Evolutionary conservation across 2,888 invertebrate species (phyloP).

Genomic region (Ormyrus pomaceus): DNA sequence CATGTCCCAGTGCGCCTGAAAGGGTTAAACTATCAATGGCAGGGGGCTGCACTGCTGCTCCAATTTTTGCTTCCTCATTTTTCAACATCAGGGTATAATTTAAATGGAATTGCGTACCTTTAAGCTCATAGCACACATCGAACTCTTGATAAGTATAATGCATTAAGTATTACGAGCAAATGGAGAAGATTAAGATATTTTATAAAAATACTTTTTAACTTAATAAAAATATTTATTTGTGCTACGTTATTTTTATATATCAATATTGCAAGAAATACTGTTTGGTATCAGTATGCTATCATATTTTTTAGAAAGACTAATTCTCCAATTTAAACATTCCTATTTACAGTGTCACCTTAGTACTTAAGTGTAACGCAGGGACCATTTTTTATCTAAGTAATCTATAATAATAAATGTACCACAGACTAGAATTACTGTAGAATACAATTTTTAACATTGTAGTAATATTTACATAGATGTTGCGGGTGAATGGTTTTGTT

Average conservation of each 20-base stretch:
- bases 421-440: constrained; percentile 38
- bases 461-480: constrained; percentile 18
- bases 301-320: not conserved
- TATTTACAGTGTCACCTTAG: constrained; percentile 14
- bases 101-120: constrained; percentile 24
- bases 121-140: constrained; percentile 9
- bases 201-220: constrained; percentile 5
- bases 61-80: too few species aligned
- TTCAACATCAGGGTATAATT: constrained; percentile 30
- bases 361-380: constrained; percentile 41
- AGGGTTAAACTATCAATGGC: too few species aligned
- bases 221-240: not conserved
- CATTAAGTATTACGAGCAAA: not conserved
- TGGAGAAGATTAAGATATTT: constrained; percentile 6
- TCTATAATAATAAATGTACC: constrained; percentile 34
- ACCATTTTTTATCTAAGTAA: constrained; percentile 14
- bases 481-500: constrained; percentile 50
- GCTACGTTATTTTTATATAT: constrained; percentile 8
- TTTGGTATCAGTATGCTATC: too few species aligned
- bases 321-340: constrained; percentile 44
- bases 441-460: constrained; percentile 22
- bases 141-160: not conserved
- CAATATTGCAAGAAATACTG: not conserved
- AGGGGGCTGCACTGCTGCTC: too few species aligned
- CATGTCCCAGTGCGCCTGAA: too few species aligned